Conservation (phyloP, 2,888 invertebrate genomes). For the Disparrhopalites patrizii region DNA sequence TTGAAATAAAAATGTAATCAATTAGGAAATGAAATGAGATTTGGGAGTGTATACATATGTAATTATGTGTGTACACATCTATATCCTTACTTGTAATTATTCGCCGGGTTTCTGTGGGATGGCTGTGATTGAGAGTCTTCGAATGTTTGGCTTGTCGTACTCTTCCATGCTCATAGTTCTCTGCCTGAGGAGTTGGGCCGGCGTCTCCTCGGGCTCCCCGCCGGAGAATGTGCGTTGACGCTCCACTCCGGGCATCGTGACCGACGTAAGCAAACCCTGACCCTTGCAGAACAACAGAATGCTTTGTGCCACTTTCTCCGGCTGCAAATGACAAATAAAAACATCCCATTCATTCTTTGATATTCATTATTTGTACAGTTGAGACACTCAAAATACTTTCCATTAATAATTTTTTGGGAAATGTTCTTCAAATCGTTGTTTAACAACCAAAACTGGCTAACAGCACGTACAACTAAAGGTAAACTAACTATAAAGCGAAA, state of each 20-base stretch:
- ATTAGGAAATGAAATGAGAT: not conserved
- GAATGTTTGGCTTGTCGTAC: slow-evolving; percentile 73
- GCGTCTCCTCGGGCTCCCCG: slow-evolving; percentile 55
- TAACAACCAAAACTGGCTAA: not conserved
- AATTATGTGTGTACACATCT: too few species aligned
- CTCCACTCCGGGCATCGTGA: slow-evolving; percentile 75
- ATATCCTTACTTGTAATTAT: slow-evolving; percentile 17
- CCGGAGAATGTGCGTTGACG: slow-evolving; percentile 63
- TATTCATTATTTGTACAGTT: too few species aligned
- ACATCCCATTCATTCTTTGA: too few species aligned
- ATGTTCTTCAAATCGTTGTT: not conserved
- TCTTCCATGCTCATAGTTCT: slow-evolving; percentile 75
- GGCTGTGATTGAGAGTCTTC: slow-evolving; percentile 64
- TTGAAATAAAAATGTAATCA: not conserved
- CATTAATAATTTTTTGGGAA: too few species aligned
- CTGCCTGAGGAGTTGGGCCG: slow-evolving; percentile 53
- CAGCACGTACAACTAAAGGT: too few species aligned
- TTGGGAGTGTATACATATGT: not conserved
- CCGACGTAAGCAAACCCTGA: slow-evolving; percentile 74
- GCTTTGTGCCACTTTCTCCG: slow-evolving; percentile 79
- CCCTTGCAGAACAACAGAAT: slow-evolving; percentile 85
- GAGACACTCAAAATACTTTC: too few species aligned
- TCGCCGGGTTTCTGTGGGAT: slow-evolving; percentile 45
- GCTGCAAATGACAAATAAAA: slow-evolving; percentile 57
- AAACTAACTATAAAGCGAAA: too few species aligned